Evolutionary conservation across 2,797 vertebrate species (phyloP), one percentile per base, ranked within the genome.

Genomic region (Remorina albescens): DNA sequence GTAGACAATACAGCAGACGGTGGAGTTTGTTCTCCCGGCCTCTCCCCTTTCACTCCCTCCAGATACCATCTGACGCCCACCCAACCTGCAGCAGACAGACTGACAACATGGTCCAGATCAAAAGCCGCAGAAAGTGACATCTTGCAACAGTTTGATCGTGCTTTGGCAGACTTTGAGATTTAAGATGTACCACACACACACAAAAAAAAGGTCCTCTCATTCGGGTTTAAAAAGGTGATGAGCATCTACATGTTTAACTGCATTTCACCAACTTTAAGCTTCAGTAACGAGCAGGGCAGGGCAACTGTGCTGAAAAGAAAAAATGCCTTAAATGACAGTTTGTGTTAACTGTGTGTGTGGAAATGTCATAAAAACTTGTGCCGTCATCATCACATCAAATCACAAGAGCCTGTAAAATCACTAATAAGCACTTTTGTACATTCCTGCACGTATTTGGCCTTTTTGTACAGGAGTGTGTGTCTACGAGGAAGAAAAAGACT

Each of bases 341-440:
- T 47, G 46, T 63, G 54, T 62, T 25, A 26, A 47, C 19, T 49
- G 49, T 50, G 58, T 36, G 34, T 49, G 25, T 71, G 76, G 61
- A 85, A 73, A 64, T 67, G 60, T 61, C 60, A 66, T 78, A 84
- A 84, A 89, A 64, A 80, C 58, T 49, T 23, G 23, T 28, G 41
- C 66, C 34, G 6, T 77, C 56, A 72, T 70, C 39, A 61, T 67
- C 56, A 10, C 64, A 73, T 84, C 59, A 49, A 82, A 80, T 79
- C 65, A 53, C 47, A 59, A 67, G 53, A 70, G 55, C 59, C 73
- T 61, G 54, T 88, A 87, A 88, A 87, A 83, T 81, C 63, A 19
- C 58, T 90, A 86, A 89, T 81, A 66, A 87, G 26, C 16, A 11
- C n/a, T 75, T 86, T 13, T 37, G 66, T 10, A 36, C 79, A 85